Base-by-base conservation (phyloP, 1,140 invertebrate genomes). In the Doryteuthis pealeii region DNA sequence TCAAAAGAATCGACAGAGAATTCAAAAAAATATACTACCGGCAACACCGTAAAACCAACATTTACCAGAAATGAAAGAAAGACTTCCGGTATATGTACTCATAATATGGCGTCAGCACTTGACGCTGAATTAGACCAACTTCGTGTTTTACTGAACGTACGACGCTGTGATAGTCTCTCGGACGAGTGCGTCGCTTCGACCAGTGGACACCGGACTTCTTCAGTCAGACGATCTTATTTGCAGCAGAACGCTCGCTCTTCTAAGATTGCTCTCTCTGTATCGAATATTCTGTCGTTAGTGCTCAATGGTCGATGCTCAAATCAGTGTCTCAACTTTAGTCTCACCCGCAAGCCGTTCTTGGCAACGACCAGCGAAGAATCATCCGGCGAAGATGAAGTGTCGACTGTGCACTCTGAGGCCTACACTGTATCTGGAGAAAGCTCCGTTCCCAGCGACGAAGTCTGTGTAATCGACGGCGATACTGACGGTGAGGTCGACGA, bases 351-450 rank as follows among this genome's bases (percentile, higher is more conserved):
- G 35, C 12, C 14, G 14, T 26, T 40, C 31, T 26, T 32, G 31
- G 26, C 31, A 35, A 26, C 68, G 4, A 32, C 40, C 14, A 70
- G 68, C 31, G 68, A 70, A n/a, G 68, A 70, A 4, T 70, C 68
- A 15, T 35, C 68, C 2, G 40, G 31, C 1, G 71, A 62, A 2
- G 54, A 33, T 10, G 35, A 40, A 5, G 35, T 5, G 2, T 72
- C 66, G 15, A 68, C 71, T 2, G 73, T 72, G 12, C 31, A 28
- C 2, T 77, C 74, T 35, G 71, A 74, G 4, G 73, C 73, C 0
- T 73, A 73, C 33, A 73, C 75, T 4, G 71, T 73, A 6, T 77
- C 76, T 10, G 40, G 74, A 32, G 76, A 77, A 28, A 77, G 74
- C 68, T 68, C 49, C 15, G 67, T 28, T 2, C 72, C 71, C 1